Base-by-base conservation (phyloP, 2,797 vertebrate genomes). In the Smutsia temminckii region DNA sequence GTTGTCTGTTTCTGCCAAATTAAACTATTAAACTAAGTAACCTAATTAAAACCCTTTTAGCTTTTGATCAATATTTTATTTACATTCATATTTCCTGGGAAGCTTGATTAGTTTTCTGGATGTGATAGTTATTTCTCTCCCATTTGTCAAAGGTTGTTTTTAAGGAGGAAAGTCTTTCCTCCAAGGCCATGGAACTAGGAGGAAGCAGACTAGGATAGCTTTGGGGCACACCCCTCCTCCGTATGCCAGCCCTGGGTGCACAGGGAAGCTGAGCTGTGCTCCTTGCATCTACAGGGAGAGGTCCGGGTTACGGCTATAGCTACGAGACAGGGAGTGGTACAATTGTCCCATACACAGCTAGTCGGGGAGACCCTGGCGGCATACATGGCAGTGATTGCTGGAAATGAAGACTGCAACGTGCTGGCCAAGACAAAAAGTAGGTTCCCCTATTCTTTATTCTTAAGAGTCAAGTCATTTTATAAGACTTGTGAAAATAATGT, bases 21-120 rank as follows among this genome's bases (percentile, higher is more conserved):
- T 97, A 98, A 98, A 98, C 98, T 98, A 98, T 98, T 98, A 98
- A 95, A 98, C 94, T 96, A 98, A 97, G 96, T 98, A 98, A 98
- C 97, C 97, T 97, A 98, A 98, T 98, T 98, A 98, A 97, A 98
- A 98, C 98, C 97, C 98, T 98, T 98, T 98, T 98, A 98, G 98
- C 96, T 98, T 95, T 97, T 98, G 98, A 98, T 98, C 98, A 98
- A 98, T 98, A 98, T 98, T 98, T 98, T 98, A 98, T 98, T 98
- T 98, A 96, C 95, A 96, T 97, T 98, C 97, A 96, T 98, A 98
- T 98, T 98, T 92, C 95, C 94, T 95, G 59, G 77, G 95, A 86
- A 92, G 16, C 78, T 96, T 98, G 95, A 97, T 98, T 98, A 97
- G 66, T 87, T 97, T 69, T 98, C 97, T 96, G 95, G 86, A 96